Conservation (phyloP, 2,113 vertebrate species). For the Heliornis fulica region DNA sequence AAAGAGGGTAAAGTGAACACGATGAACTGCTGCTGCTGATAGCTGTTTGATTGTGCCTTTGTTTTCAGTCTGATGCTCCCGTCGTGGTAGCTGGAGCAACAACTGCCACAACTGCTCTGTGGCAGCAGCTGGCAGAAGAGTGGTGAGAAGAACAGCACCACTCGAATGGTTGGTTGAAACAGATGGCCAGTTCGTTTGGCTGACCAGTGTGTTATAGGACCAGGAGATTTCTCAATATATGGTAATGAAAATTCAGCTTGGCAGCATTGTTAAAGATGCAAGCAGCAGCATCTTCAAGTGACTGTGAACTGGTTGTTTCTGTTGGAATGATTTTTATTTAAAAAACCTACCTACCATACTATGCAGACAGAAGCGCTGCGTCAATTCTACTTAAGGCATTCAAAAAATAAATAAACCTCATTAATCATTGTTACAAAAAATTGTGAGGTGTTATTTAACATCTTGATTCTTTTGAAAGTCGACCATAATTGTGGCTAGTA, state of each 20-base stretch:
- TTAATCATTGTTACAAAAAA: background rate
- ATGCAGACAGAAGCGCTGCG: background rate
- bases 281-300: background rate
- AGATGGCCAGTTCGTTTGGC: background rate
- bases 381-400: background rate
- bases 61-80: background rate
- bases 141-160: background rate
- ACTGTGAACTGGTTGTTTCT: background rate
- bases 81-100: background rate
- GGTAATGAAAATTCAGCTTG: background rate
- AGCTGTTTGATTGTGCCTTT: background rate
- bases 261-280: background rate
- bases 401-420: background rate
- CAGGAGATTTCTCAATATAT: background rate
- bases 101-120: background rate
- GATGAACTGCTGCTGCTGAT: background rate
- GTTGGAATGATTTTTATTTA: background rate
- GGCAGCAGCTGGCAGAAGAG: background rate
- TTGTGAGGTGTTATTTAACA: background rate
- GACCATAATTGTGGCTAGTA: background rate
- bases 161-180: background rate
- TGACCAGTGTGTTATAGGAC: background rate
- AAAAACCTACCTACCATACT: fast-evolving
- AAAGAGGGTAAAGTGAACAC: background rate
- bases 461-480: background rate